Evolutionary conservation across 2,113 vertebrate species (phyloP).

Genomic region (Platichthys flesus): DNA sequence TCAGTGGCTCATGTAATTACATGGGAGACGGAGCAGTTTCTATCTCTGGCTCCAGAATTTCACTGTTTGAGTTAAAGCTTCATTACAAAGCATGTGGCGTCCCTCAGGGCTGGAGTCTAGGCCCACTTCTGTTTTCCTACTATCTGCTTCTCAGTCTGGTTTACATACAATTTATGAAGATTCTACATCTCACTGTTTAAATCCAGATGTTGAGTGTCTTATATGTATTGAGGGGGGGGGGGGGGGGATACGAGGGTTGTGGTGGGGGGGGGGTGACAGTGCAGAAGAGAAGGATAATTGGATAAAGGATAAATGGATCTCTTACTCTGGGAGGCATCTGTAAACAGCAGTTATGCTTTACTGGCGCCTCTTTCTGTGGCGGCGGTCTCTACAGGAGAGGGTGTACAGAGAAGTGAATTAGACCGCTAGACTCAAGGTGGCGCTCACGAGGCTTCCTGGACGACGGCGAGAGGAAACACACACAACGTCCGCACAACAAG

Average conservation of each 20-base stretch:
- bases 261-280: constrained; percentile 60
- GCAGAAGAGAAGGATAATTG: constrained; percentile 79
- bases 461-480: constrained; percentile 27
- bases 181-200: too few species aligned
- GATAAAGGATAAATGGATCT: constrained; percentile 81
- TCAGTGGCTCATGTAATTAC: neutral
- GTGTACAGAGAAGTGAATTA: constrained; percentile 84
- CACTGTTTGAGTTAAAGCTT: neutral
- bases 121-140: neutral
- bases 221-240: too few species aligned
- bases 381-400: constrained; percentile 82
- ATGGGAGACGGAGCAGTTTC: neutral
- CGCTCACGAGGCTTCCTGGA: constrained; percentile 41
- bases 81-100: constrained; percentile 4
- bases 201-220: too few species aligned
- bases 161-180: too few species aligned
- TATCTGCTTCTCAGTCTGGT: too few species aligned
- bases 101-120: constrained; percentile 2
- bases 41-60: neutral
- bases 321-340: constrained; percentile 85
- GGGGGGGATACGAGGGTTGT: too few species aligned
- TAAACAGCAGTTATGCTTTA: constrained; percentile 85
- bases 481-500: constrained; percentile 30
- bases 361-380: constrained; percentile 83
- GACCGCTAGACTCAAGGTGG: constrained; percentile 44